phyloP scores from a whole-genome alignment of 2,113 vertebrate species.

The Lasiurus cinereus region DNA sequence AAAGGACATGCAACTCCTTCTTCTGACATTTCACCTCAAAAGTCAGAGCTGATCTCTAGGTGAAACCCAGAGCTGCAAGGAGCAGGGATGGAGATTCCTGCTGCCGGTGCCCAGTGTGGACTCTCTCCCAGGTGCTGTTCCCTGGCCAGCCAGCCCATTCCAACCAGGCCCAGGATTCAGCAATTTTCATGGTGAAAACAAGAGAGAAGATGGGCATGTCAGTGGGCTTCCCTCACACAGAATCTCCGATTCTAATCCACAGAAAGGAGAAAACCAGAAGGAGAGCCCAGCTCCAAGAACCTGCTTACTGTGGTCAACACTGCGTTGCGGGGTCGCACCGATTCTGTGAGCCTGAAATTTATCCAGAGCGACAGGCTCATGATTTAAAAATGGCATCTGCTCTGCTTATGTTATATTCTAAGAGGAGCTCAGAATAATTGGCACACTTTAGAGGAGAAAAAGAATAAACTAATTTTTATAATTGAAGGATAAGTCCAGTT shows the following conservation, averaged over 20 bases:
- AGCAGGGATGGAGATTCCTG: background rate
- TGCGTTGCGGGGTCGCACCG: accelerated
- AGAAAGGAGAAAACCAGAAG: background rate
- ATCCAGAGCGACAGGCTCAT: too few relatives aligned
- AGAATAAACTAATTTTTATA: background rate
- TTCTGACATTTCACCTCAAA: background rate
- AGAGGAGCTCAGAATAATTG: background rate
- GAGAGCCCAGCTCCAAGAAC: accelerated
- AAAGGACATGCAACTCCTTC: background rate
- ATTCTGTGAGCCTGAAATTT: background rate
- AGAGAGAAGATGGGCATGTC: background rate
- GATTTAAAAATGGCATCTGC: background rate
- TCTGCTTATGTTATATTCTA: accelerated
- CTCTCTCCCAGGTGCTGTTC: too few relatives aligned
- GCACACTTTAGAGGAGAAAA: background rate
- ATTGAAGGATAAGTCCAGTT: background rate
- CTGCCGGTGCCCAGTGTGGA: background rate
- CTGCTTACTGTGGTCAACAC: accelerated
- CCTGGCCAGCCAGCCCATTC: background rate
- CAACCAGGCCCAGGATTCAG: background rate
- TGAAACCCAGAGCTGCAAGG: background rate
- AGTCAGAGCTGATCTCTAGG: background rate
- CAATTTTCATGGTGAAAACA: background rate
- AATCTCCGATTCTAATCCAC: background rate
- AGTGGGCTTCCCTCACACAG: background rate